These are phyloP conservation scores for Clupea harengus DNA, from an alignment of 2,113 vertebrate species.

Conservation along the genomic window DNA sequence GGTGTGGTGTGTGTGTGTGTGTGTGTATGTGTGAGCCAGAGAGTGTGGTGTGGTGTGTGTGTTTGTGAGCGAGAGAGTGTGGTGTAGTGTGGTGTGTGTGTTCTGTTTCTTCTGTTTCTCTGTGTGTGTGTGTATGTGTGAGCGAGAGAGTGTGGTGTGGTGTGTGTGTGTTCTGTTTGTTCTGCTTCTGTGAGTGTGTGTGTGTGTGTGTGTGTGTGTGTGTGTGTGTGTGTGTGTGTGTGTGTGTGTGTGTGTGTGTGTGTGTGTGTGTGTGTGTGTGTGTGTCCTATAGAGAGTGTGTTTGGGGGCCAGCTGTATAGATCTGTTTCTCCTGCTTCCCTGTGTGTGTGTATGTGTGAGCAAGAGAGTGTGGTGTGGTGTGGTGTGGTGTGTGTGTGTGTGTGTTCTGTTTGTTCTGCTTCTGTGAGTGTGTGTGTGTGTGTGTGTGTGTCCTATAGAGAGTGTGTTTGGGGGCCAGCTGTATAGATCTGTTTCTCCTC, in stretches of 20 bases:
- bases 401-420: not conserved
- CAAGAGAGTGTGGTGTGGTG: no score
- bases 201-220: not conserved
- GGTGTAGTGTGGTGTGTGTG: no score
- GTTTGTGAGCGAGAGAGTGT: no score
- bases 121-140: not conserved
- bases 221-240: not conserved
- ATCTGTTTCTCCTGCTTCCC: conserved; percentile 28
- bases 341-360: not conserved
- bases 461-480: not conserved
- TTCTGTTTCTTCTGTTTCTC: no score
- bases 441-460: no score
- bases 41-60: no score
- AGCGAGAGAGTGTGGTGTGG: no score
- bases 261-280: not conserved
- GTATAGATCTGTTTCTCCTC: conserved; percentile 33
- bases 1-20: not conserved
- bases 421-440: not conserved
- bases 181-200: not conserved
- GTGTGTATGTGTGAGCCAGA: not conserved
- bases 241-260: not conserved
- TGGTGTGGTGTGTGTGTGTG: not conserved
- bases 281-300: no score
- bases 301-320: not conserved
- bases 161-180: not conserved